Base-by-base conservation (phyloP, 1,140 invertebrate genomes). In the Drosophila ficusphila region DNA sequence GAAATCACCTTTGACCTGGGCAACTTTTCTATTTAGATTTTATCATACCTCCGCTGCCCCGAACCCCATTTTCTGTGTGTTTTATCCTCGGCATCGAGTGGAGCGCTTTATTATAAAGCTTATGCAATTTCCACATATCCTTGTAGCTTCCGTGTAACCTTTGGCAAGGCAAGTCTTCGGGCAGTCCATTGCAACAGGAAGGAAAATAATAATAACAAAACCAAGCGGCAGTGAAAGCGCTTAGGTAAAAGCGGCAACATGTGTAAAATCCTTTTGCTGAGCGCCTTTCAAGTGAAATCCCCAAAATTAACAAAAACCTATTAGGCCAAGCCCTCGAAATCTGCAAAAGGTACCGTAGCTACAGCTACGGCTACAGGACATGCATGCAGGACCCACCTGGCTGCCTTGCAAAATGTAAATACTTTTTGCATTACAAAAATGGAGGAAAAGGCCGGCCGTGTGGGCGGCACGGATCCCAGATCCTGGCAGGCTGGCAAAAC, bases 261-360 rank as follows among this genome's bases (percentile, higher is more conserved):
- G 76, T 79, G 81, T 65, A 70, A 39, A 65, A 76, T 61, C 57
- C 76, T 42, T 71, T 79, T 72, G 64, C 62, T 41, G 60, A 85
- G 76, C 58, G 58, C 61, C 61, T 77, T 69, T 75, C 53, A 70
- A 70, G 69, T 36, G 49, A 83, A 85, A 85, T 76, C 60, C 61
- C 72, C 46, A 81, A 86, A 86, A 86, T 86, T 86, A 86, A 86
- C 82, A 86, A 88, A 86, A 86, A 86, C 82, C 77, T 86, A 86
- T 88, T 86, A 86, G 82, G 62, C 73, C 76, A 81, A 62, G 62
- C 64, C 61, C 27, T n/a, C 25, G 67, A 46, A 79, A 75, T 64
- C 71, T 74, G 73, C 41, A 79, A 83, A 64, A 36, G 34, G 34
- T 16, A 57, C 5, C 9, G 53, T 16, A 39, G n/a, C n/a, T n/a